phyloP scores from a whole-genome alignment of 2,797 vertebrate species.

The Crax fasciolata region DNA sequence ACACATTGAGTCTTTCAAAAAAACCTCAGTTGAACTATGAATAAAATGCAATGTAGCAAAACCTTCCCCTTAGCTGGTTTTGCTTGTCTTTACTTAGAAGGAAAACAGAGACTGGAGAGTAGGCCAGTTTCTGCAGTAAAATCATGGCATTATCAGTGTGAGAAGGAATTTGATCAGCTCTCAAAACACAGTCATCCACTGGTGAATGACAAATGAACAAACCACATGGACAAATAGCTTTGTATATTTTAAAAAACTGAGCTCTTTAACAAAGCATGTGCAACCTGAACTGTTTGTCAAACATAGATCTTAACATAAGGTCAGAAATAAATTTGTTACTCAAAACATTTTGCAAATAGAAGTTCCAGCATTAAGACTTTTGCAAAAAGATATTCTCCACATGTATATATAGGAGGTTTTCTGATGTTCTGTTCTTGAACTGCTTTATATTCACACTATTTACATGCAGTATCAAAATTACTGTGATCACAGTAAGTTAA shows the following conservation, averaged over 20 bases:
- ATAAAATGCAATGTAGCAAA: conserved; percentile 10
- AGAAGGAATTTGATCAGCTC: not conserved
- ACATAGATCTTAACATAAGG: not conserved
- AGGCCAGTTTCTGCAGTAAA: not conserved
- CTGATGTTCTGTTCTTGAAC: not conserved
- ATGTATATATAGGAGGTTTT: not conserved
- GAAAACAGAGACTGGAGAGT: not conserved
- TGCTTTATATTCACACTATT: not conserved
- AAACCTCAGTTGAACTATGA: not conserved
- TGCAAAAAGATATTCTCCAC: not conserved
- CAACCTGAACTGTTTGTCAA: not conserved
- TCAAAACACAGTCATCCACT: not conserved
- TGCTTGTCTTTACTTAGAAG: not conserved
- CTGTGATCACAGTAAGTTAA: not conserved
- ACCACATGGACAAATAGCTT: not conserved
- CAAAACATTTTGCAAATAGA: not conserved
- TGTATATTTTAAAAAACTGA: not conserved
- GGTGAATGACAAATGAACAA: not conserved
- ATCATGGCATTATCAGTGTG: not conserved
- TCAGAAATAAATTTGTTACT: not conserved
- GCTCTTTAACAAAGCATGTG: not conserved
- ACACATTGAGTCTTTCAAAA: not conserved
- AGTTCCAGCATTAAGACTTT: not conserved
- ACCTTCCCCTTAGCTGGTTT: not conserved
- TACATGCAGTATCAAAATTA: not conserved